A percentile compares a stretch with the other conserved stretches of the same genome.
These are phyloP conservation scores for Mormyrus proboscirostris DNA, from an alignment of 2,797 vertebrate species.

Conservation along the genomic window DNA sequence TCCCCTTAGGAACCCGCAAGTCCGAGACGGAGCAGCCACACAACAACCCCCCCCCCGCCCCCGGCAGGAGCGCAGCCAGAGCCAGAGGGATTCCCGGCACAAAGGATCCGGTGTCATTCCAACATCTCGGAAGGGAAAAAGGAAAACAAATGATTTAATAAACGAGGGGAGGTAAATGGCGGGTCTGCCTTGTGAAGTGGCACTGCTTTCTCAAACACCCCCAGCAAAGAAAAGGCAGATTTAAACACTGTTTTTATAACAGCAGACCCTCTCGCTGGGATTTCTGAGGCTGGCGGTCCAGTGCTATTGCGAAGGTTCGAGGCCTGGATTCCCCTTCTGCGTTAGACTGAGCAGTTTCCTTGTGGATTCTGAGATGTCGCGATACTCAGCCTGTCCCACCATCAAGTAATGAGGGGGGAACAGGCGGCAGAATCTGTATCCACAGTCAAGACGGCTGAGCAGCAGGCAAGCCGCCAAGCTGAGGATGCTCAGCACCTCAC, in stretches of 20 bases:
- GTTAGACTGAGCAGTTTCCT: not conserved
- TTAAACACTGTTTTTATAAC: slow-evolving; percentile 39
- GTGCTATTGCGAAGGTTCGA: not conserved
- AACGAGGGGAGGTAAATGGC: slow-evolving; percentile 34
- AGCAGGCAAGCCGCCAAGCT: not conserved
- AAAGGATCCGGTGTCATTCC: slow-evolving; percentile 45
- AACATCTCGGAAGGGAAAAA: slow-evolving; percentile 43
- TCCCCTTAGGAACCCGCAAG: slow-evolving; percentile 44
- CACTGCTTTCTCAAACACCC: slow-evolving; percentile 32
- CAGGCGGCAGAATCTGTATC: not conserved
- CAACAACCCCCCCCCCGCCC: slow-evolving; percentile 33
- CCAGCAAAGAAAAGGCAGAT: slow-evolving; percentile 38
- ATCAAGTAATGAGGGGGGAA: not conserved
- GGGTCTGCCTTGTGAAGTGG: slow-evolving; percentile 32
- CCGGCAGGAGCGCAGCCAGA: slow-evolving; percentile 39
- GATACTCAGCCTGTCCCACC: not conserved
- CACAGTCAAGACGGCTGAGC: not conserved
- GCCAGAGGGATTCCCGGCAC: slow-evolving; percentile 41
- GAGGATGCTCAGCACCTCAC: not conserved
- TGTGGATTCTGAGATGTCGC: not conserved
- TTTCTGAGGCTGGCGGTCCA: slow-evolving; percentile 7
- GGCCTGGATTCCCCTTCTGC: not conserved
- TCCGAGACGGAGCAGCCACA: slow-evolving; percentile 35
- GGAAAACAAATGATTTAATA: slow-evolving; percentile 55
- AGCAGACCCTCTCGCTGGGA: slow-evolving; percentile 18